Evolutionary conservation across 30 jellyfish, hydroid and myxozoan species (phyloP).

Genomic region (Turritopsis rubra): DNA sequence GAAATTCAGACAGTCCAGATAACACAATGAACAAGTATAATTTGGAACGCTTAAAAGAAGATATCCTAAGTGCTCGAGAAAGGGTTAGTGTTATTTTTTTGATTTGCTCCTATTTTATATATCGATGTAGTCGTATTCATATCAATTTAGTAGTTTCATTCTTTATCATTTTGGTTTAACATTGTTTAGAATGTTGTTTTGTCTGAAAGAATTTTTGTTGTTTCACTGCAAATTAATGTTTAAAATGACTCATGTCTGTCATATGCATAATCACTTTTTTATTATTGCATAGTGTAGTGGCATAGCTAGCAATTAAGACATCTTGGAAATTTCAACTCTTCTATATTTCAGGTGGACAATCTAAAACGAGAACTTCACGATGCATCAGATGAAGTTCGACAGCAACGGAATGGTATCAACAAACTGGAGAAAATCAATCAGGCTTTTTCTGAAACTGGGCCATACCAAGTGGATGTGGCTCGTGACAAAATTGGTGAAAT

Average conservation of each 20-base stretch:
- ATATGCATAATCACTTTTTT: background rate
- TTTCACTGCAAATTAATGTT: background rate
- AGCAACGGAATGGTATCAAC: conserved; percentile 68
- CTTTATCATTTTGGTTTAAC: no score
- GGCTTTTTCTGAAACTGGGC: conserved; percentile 31
- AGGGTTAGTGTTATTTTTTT: conserved; percentile 52
- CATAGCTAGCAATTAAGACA: no score
- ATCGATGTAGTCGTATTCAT: background rate
- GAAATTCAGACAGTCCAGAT: background rate
- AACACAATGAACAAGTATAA: conserved; percentile 56
- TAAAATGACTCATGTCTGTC: background rate
- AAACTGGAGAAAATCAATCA: conserved; percentile 75
- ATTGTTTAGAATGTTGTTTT: background rate
- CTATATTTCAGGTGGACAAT: conserved; percentile 26
- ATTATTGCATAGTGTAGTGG: background rate
- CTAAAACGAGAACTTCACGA: conserved; percentile 79
- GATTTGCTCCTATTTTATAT: background rate
- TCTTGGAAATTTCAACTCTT: no score
- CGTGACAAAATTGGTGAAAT: conserved; percentile 60
- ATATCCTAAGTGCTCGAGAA: conserved; percentile 68
- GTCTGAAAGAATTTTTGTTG: background rate
- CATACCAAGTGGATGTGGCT: conserved; percentile 47
- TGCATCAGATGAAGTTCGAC: conserved; percentile 86
- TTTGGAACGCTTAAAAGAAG: conserved; percentile 79
- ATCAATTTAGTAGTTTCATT: background rate